phyloP scores from a whole-genome alignment of 2,113 vertebrate genomes.

The Colaptes auratus region DNA sequence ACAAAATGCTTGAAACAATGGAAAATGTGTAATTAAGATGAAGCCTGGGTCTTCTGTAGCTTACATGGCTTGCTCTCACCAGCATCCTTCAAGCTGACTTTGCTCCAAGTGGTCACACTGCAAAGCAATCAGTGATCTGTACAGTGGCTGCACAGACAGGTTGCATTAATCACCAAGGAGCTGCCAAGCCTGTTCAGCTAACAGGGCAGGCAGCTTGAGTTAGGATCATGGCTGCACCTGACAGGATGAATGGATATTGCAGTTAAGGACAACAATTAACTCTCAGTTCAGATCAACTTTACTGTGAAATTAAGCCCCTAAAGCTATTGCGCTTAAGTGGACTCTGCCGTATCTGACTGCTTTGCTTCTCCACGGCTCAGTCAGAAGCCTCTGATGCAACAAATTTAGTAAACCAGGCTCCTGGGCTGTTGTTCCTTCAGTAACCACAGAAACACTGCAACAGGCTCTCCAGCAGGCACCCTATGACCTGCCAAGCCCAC shows the following conservation, averaged over 20 bases:
- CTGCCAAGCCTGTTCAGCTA: not conserved
- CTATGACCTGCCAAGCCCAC: not conserved
- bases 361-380: not conserved
- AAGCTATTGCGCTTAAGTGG: not conserved
- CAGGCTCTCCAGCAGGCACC: not conserved
- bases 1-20: not conserved
- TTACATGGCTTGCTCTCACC: not conserved
- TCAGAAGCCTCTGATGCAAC: not conserved
- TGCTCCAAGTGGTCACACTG: not conserved
- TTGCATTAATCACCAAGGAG: not conserved
- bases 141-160: not conserved
- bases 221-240: not conserved
- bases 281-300: not conserved
- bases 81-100: not conserved
- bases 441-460: not conserved
- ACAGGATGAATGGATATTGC: not conserved
- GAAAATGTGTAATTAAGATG: accelerated
- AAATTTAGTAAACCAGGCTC: not conserved
- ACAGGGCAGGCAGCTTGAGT: not conserved
- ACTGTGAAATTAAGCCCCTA: not conserved
- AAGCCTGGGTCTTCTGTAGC: not conserved
- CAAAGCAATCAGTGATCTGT: not conserved
- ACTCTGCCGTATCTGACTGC: not conserved
- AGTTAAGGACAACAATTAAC: not conserved
- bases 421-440: not conserved